phyloP scores from a whole-genome alignment of 2,888 invertebrate species.

The Amphipoea oculea region DNA sequence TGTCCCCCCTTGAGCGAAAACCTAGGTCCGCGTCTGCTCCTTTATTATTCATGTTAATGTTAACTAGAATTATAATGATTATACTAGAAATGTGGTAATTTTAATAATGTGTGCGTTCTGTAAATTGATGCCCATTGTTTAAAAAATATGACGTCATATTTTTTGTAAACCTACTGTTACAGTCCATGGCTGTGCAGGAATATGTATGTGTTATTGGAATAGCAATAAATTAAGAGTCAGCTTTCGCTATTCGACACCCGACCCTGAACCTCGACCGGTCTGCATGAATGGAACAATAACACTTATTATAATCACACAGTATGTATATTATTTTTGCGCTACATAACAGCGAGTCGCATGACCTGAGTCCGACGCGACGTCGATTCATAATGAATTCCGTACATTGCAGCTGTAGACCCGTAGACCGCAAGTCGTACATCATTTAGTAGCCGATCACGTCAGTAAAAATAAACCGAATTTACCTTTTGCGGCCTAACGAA shows the following conservation, averaged over 20 bases:
- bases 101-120: slow-evolving; percentile 24
- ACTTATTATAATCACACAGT: slow-evolving; percentile 75
- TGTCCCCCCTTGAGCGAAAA: too few species aligned
- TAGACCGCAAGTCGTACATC: slow-evolving; percentile 51
- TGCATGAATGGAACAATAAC: slow-evolving; percentile 82
- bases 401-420: slow-evolving; percentile 27
- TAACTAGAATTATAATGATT: neutral
- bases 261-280: slow-evolving; percentile 78
- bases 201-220: slow-evolving; percentile 49
- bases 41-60: neutral
- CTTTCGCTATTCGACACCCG: slow-evolving; percentile 77
- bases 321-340: slow-evolving; percentile 61
- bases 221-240: slow-evolving; percentile 73
- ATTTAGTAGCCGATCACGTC: slow-evolving; percentile 63
- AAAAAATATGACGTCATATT: slow-evolving; percentile 44
- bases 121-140: slow-evolving; percentile 62
- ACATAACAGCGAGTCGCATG: slow-evolving; percentile 57
- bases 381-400: slow-evolving; percentile 58
- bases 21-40: too few species aligned
- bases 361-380: slow-evolving; percentile 47
- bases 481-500: slow-evolving; percentile 72
- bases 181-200: slow-evolving; percentile 36
- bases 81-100: slow-evolving; percentile 33
- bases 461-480: slow-evolving; percentile 69
- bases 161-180: slow-evolving; percentile 42